A percentile compares a stretch with the other conserved stretches of the same genome.
These are phyloP conservation scores for Vidua macroura DNA, from an alignment of 2,113 vertebrate genomes.

Conservation along the genomic window DNA sequence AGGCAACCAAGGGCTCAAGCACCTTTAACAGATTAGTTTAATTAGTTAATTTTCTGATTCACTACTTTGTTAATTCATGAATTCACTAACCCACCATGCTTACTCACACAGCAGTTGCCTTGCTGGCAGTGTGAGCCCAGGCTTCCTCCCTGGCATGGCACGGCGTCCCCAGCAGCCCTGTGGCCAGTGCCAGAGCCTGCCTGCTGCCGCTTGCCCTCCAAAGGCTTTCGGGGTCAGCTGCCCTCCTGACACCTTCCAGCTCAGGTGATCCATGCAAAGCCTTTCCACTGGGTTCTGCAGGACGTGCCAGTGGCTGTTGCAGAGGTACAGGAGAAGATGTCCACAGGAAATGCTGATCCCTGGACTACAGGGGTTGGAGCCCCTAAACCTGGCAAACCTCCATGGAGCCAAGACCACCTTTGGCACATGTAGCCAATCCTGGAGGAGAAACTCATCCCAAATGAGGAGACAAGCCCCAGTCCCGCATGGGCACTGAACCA, in stretches of 20 bases:
- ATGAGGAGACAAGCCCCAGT: background rate
- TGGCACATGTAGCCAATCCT: background rate
- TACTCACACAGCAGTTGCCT: rapidly evolving
- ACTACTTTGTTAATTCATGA: background rate
- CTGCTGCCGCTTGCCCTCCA: background rate
- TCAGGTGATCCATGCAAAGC: rapidly evolving
- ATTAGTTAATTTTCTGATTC: background rate
- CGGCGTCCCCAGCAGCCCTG: rapidly evolving
- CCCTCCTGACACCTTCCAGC: background rate
- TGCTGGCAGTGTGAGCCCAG: rapidly evolving
- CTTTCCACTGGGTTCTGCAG: background rate
- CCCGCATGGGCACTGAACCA: background rate
- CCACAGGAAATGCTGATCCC: background rate
- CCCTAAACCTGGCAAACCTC: background rate
- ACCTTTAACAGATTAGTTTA: background rate
- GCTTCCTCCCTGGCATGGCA: rapidly evolving
- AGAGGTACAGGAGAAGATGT: background rate
- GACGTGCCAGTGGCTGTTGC: rapidly evolving
- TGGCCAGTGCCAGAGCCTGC: rapidly evolving
- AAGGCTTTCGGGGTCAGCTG: background rate
- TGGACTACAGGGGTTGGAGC: rapidly evolving
- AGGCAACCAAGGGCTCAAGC: background rate
- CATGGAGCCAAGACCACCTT: background rate
- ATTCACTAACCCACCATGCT: background rate
- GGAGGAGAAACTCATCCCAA: background rate